A percentile compares a stretch with the other conserved stretches of the same genome.
phyloP scores from a whole-genome alignment of 2,888 invertebrate genomes.

The Cheiracanthium punctorium region DNA sequence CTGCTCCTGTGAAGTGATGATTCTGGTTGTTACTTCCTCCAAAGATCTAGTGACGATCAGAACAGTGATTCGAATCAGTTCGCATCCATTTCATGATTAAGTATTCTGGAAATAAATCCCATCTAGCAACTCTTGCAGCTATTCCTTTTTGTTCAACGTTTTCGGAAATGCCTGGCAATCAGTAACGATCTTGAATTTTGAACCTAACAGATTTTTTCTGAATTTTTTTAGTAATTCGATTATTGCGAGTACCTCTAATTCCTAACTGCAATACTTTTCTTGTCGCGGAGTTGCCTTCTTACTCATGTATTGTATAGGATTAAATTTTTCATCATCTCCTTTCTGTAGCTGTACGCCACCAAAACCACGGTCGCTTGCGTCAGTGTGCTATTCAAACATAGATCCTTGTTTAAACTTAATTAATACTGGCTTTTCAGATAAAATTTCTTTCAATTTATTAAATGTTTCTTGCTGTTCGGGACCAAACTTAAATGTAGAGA shows the following conservation, averaged over 20 bases:
- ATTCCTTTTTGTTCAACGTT: not conserved
- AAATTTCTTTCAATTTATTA: not conserved
- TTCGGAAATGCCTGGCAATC: constrained; percentile 18
- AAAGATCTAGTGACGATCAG: not conserved
- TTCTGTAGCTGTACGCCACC: constrained; percentile 19
- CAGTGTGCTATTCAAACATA: not conserved
- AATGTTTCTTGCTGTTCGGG: not conserved
- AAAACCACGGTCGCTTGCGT: not conserved
- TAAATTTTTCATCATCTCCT: constrained; percentile 1
- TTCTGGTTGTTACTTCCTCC: not conserved
- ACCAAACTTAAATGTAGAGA: not conserved
- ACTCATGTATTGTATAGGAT: constrained; percentile 24
- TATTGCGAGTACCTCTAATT: constrained; percentile 24
- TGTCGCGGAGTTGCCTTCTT: constrained; percentile 2
- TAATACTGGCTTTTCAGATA: not conserved
- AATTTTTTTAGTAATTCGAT: constrained; percentile 18
- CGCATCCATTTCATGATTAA: constrained; percentile 12
- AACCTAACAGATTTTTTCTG: constrained; percentile 23
- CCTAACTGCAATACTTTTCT: constrained; percentile 25
- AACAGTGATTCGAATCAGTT: not conserved
- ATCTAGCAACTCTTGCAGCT: not conserved
- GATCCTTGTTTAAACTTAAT: not conserved
- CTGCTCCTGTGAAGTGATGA: not conserved
- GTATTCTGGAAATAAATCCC: not conserved
- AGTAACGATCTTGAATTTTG: constrained; percentile 26